These are phyloP conservation scores for Labeo catla DNA, from an alignment of 2,113 vertebrate genomes.

Conservation along the genomic window DNA sequence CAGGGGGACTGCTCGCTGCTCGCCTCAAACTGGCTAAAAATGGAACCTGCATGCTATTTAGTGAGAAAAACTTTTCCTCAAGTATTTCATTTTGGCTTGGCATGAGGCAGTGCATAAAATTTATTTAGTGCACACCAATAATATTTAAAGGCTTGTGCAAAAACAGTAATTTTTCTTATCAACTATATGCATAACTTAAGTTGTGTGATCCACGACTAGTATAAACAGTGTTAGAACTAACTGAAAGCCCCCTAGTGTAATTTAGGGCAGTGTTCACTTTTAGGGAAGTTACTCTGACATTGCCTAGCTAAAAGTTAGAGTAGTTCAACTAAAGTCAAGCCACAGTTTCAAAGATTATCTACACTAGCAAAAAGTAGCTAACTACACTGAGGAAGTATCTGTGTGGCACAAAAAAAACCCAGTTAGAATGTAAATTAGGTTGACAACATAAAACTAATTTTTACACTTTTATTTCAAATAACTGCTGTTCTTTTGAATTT, in stretches of 20 bases:
- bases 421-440: background rate
- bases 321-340: background rate
- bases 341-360: background rate
- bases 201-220: background rate
- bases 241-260: background rate
- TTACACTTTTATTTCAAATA: background rate
- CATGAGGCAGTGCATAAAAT: background rate
- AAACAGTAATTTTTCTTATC: background rate
- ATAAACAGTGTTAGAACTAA: background rate
- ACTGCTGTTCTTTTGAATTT: background rate
- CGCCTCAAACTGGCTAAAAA: slow-evolving; percentile 35
- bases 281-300: background rate
- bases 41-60: slow-evolving; percentile 25
- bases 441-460: background rate
- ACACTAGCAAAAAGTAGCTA: background rate
- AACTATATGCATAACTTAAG: background rate
- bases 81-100: background rate
- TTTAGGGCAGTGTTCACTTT: background rate
- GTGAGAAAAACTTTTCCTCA: background rate
- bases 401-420: background rate
- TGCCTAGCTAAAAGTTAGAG: background rate
- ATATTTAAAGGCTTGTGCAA: background rate
- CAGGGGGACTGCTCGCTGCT: slow-evolving; percentile 5
- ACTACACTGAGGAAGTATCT: background rate
- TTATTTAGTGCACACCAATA: background rate